Percentiles rank a stretch among this genome's conserved stretches.
phyloP scores from a whole-genome alignment of 2,888 invertebrate species.

The Eudemis profundana region DNA sequence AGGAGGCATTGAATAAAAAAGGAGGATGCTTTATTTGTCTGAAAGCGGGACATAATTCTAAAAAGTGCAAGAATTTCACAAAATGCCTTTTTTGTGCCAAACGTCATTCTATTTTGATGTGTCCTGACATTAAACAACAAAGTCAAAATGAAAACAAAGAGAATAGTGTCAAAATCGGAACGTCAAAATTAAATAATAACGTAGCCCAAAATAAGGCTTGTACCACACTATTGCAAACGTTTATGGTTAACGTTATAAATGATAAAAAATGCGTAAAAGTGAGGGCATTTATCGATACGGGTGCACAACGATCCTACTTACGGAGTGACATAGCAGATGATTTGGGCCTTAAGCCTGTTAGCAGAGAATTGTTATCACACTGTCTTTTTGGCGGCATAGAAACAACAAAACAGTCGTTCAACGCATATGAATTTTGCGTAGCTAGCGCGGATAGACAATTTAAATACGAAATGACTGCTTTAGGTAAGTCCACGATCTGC shows the following conservation, averaged over 20 bases:
- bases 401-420: background rate
- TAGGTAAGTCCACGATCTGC: background rate
- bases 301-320: constrained; percentile 5
- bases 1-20: background rate
- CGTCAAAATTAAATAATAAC: background rate
- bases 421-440: background rate
- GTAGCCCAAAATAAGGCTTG: background rate
- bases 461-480: background rate
- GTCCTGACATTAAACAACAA: background rate
- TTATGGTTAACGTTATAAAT: background rate
- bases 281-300: background rate
- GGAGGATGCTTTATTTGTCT: constrained; percentile 1
- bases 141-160: no score
- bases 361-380: background rate
- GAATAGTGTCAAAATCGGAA: background rate
- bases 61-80: background rate
- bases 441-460: background rate
- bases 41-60: background rate
- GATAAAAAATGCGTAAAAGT: background rate
- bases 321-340: constrained; percentile 2
- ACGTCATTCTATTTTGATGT: constrained; percentile 6
- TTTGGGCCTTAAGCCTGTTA: background rate
- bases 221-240: constrained; percentile 7
- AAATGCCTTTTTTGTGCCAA: background rate
- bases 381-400: constrained; percentile 9